Percentiles rank a stretch among this genome's conserved stretches.
Evolutionary conservation across 2,797 vertebrate genomes (phyloP).

Genomic region (Falco berigora): DNA sequence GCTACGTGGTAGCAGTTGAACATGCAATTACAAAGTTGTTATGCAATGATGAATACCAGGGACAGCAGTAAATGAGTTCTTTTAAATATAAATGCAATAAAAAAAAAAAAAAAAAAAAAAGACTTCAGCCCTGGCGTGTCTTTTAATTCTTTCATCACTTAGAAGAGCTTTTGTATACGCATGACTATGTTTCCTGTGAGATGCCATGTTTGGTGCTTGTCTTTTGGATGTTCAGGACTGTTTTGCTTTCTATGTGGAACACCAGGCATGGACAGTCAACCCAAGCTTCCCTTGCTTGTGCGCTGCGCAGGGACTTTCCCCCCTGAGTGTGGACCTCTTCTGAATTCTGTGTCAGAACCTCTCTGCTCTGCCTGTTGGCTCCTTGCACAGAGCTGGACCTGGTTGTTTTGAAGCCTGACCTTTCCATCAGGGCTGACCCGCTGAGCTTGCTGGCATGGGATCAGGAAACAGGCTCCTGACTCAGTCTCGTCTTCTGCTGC

Average conservation of each 20-base stretch:
- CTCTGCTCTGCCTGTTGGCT: not conserved
- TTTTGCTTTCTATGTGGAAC: not conserved
- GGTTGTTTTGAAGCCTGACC: not conserved
- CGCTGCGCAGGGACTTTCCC: not conserved
- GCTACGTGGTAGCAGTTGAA: not conserved
- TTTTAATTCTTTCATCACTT: not conserved
- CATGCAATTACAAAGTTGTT: not conserved
- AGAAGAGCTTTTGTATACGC: not conserved
- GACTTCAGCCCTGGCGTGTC: not conserved
- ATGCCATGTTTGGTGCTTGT: not conserved
- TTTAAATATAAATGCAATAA: not conserved
- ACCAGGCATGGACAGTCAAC: not conserved
- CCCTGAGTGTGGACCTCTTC: not conserved
- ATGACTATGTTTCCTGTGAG: not conserved
- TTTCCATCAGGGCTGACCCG: not conserved
- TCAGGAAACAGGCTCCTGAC: not conserved
- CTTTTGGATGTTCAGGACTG: not conserved
- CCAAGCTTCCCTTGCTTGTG: not conserved
- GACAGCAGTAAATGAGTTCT: not conserved
- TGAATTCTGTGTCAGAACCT: not conserved
- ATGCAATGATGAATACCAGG: not conserved
- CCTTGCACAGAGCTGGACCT: not conserved
- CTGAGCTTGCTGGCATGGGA: not conserved
- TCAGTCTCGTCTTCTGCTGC: not conserved
- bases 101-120: not conserved